Conservation (phyloP, 2,888 invertebrate genomes). For the Aethes cnicana region DNA sequence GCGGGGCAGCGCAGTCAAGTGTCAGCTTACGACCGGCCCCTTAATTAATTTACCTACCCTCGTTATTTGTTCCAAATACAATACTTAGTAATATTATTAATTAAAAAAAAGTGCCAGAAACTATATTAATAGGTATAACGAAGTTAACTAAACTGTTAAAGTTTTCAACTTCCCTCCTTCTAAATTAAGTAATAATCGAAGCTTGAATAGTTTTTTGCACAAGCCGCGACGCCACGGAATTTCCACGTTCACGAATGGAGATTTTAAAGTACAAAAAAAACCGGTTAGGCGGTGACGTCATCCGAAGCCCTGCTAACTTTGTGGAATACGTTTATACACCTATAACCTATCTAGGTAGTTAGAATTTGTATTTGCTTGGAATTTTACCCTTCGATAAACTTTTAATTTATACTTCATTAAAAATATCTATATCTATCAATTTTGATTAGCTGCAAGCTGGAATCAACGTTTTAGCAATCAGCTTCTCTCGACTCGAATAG, state of each 20-base stretch:
- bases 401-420: too few relatives aligned
- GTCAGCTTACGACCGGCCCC: constrained; percentile 55
- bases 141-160: too few relatives aligned
- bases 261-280: constrained; percentile 28
- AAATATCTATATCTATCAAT: too few relatives aligned
- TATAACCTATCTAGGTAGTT: constrained; percentile 15
- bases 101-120: constrained; percentile 11
- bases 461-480: too few relatives aligned
- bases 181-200: constrained; percentile 8
- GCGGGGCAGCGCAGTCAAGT: constrained; percentile 45
- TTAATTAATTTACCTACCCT: constrained; percentile 32
- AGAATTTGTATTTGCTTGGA: constrained; percentile 16
- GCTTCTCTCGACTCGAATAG: too few relatives aligned
- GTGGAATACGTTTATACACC: constrained; percentile 19
- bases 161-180: constrained; percentile 6
- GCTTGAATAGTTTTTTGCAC: constrained; percentile 21
- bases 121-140: background rate
- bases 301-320: constrained; percentile 26
- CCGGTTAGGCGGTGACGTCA: constrained; percentile 25
- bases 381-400: background rate
- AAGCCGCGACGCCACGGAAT: constrained; percentile 32
- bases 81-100: too few relatives aligned
- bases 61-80: constrained; percentile 21
- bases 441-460: too few relatives aligned
- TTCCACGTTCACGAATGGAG: constrained; percentile 38